Base-by-base conservation (phyloP, 1,140 invertebrate genomes). In the Elymnias hypermnestra region DNA sequence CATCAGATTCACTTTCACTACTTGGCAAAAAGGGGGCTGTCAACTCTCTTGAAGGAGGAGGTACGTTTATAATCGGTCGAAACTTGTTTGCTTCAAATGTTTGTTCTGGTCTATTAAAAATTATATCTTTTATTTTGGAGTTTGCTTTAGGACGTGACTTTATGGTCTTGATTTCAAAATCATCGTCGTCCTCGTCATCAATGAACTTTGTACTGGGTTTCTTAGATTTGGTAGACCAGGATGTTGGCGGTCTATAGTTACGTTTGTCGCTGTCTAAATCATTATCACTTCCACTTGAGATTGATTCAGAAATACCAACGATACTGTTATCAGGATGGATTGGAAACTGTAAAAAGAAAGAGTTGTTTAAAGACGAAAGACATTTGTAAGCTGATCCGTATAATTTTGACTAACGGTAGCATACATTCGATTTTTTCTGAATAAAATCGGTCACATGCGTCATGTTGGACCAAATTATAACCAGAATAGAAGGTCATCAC, bases 251-350 rank as follows among this genome's bases (percentile, higher is more conserved):
- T 13, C 68, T 55, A 48, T 72, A 83, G 43, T 63, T 72, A 13
- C 48, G 56, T 28, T 82, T 78, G 8, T 48, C 72, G 13, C 59
- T 68, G 42, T 79, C 75, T n/a, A 82, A 36, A n/a, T 60, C 76
- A 18, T 82, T 78, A 41, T 72, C 67, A 15, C n/a, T n/a, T n/a
- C 71, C 53, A 13, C 45, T 61, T 5, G 64, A 67, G 7, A 76
- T 66, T 4, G 70, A 56, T 42, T 84, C 75, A 4, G 65, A 68
- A 18, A 76, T 61, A 10, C 77, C 81, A 0, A 73, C 75, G 15
- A 83, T 83, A 41, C 69, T 82, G 63, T 83, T 83, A 15, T 68
- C 68, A n/a, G 75, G 77, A 33, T 74, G 72, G 3, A 72, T 53
- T 0, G 69, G 57, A 26, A 57, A 82, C 79, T 83, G 70, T 13